Evolutionary conservation across 2,113 vertebrate species (phyloP).

Genomic region (Ranitomeya variabilis): DNA sequence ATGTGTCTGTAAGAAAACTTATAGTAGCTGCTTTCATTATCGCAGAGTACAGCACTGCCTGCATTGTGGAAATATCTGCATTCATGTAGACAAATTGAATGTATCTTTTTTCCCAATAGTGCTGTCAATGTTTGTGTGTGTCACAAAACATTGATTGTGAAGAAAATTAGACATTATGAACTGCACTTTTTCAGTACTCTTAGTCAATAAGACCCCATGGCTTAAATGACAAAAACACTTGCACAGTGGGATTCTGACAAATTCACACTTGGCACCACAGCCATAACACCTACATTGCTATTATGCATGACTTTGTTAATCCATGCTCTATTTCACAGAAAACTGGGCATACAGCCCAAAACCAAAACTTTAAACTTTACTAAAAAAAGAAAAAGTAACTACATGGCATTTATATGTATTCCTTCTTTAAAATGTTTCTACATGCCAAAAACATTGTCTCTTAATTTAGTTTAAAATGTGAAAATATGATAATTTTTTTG

Average conservation of each 20-base stretch:
- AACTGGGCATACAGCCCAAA: conserved; percentile 37
- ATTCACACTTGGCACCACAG: conserved; percentile 42
- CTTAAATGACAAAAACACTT: conserved; percentile 38
- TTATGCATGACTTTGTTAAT: conserved; percentile 49
- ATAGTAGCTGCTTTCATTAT: conserved; percentile 29
- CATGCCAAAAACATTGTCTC: background rate
- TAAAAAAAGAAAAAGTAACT: conserved; percentile 13
- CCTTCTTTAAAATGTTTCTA: background rate
- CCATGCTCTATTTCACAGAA: conserved; percentile 44
- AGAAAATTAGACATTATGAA: conserved; percentile 17
- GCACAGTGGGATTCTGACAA: conserved; percentile 28
- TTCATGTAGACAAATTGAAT: conserved; percentile 29
- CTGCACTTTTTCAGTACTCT: conserved; percentile 11
- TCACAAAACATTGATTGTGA: conserved; percentile 19
- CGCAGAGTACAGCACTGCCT: conserved; percentile 30
- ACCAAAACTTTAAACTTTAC: conserved; percentile 20
- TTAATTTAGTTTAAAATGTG: too few relatives aligned
- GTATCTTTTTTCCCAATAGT: conserved; percentile 16
- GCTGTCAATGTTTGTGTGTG: conserved; percentile 3
- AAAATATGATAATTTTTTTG: too few relatives aligned
- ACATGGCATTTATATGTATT: background rate
- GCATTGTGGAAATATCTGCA: conserved; percentile 20
- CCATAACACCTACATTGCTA: conserved; percentile 38
- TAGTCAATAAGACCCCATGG: conserved; percentile 17
- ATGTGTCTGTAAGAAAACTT: conserved; percentile 15